phyloP scores from a whole-genome alignment of 2,797 vertebrate genomes.

The Toxotes lorentzi region DNA sequence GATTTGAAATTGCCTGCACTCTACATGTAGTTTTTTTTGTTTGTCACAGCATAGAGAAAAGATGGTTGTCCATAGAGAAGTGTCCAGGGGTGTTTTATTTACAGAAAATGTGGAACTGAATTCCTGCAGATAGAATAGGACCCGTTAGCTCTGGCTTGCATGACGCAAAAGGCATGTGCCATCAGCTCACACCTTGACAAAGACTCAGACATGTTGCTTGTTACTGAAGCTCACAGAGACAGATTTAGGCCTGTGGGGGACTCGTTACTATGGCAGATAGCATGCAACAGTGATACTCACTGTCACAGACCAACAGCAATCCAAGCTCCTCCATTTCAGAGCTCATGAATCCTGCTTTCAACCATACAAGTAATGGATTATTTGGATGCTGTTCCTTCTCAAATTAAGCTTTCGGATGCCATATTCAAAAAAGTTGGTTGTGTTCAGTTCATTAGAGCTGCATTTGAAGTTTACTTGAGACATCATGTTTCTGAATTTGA shows the following conservation, averaged over 20 bases:
- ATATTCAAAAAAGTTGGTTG: neutral
- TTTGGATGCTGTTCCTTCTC: neutral
- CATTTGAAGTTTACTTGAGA: neutral
- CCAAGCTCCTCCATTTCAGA: constrained; percentile 14
- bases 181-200: constrained; percentile 33
- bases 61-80: neutral
- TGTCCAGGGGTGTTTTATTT: neutral
- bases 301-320: constrained; percentile 30
- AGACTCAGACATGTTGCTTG: constrained; percentile 33
- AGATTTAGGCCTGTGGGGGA: constrained; percentile 48
- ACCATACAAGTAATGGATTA: neutral
- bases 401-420: neutral
- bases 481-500: neutral
- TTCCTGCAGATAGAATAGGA: constrained; percentile 3
- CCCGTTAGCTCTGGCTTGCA: neutral
- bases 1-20: neutral
- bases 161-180: constrained; percentile 22
- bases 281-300: constrained; percentile 29
- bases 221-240: constrained; percentile 48
- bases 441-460: neutral
- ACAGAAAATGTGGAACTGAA: neutral
- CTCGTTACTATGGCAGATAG: constrained; percentile 47
- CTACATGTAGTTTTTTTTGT: neutral
- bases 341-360: constrained; percentile 2
- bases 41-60: neutral